Evolutionary conservation across 2,113 vertebrate species (phyloP), one percentile per base, ranked within the genome.

Genomic region (Ivindomyrus marchei): DNA sequence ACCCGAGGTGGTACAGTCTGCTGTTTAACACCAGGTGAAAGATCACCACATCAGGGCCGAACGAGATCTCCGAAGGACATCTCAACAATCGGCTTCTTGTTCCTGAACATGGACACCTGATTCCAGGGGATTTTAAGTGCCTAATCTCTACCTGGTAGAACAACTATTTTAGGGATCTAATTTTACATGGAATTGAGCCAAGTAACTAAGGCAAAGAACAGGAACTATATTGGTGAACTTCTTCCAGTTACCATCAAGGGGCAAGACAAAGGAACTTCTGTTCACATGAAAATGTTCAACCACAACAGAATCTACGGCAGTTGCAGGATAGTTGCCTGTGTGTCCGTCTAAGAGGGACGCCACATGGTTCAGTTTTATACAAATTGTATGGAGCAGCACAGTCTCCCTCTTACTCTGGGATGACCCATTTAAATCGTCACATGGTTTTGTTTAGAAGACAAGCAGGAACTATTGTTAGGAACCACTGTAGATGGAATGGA

Each of bases 391-490:
- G 46, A 50, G 42, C 24, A 47, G 47, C 11, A 21, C 46, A 49
- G 8, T 31, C 45, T 47, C 46, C 50, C 84, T 52, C n/a, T 19
- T 36, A 27, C 47, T 86, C 45, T 49, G 85, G 3, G n/a, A 52
- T 45, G 85, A 86, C 85, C 46, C 45, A 47, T 52, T 47, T 47
- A 50, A 45, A 86, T 47, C 2, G 46, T 86, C 85, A 86, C 85
- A 86, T 86, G 85, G 85, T 86, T 86, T 47, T 86, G 46, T 86
- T 52, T 52, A 86, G 85, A n/a, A 49, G n/a, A 49, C 85, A 86
- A 86, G 47, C 46, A 86, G 47, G 39, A n/a, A 49, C 84, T 85
- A 49, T 85, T 85, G 84, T 85, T 47, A 49, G 84, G 46, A 85
- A 85, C 84, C 45, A 85, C 84, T n/a, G 45, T 85, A 85, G 46